Conservation (phyloP, 2,797 vertebrate species). For the Sciurus carolinensis region DNA sequence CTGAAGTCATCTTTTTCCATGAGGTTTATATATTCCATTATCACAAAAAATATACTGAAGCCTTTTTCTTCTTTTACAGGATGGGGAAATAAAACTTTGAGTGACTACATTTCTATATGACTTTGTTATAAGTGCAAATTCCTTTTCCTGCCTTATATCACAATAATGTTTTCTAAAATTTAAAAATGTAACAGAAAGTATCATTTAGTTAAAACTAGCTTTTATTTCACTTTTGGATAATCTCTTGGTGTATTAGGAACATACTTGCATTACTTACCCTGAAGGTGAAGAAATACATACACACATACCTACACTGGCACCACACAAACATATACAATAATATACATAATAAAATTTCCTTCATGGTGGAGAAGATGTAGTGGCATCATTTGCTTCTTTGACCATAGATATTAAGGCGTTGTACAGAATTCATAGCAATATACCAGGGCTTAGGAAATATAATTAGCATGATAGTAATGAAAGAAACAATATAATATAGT, state of each 20-base stretch:
- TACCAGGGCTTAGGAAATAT: background rate
- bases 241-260: background rate
- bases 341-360: background rate
- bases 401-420: background rate
- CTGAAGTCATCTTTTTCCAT: background rate
- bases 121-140: background rate
- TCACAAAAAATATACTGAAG: background rate
- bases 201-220: background rate
- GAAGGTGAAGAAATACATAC: background rate
- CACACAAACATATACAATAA: background rate
- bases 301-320: background rate
- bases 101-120: background rate
- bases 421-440: background rate
- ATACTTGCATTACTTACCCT: background rate
- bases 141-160: background rate
- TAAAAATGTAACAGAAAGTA: background rate
- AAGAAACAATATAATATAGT: background rate
- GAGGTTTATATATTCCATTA: background rate
- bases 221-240: slow-evolving; percentile 18
- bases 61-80: background rate
- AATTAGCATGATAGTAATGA: background rate
- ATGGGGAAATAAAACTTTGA: background rate
- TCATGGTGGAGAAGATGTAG: background rate
- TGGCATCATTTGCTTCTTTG: background rate
- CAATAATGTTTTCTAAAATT: background rate